phyloP scores from a whole-genome alignment of 2,888 invertebrate genomes.

The Amiota minor region DNA sequence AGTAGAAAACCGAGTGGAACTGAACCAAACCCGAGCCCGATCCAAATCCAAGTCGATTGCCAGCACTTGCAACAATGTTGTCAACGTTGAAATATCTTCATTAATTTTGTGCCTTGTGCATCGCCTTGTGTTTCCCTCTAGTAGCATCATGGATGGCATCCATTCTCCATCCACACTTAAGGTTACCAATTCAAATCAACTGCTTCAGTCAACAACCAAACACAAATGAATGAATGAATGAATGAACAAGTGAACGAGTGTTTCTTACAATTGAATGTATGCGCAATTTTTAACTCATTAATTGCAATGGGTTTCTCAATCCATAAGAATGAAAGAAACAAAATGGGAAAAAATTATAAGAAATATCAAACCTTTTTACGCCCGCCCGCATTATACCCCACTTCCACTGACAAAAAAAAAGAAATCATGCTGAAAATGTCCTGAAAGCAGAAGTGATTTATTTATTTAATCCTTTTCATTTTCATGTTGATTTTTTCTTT shows the following conservation, averaged over 20 bases:
- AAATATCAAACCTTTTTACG: constrained; percentile 6
- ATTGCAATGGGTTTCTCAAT: constrained; percentile 55
- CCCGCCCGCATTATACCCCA: constrained; percentile 14
- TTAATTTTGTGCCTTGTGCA: constrained; percentile 53
- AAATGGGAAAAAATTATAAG: not conserved
- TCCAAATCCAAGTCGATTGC: constrained; percentile 29
- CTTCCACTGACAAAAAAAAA: constrained; percentile 15
- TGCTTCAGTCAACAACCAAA: constrained; percentile 2
- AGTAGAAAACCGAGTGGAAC: constrained; percentile 5
- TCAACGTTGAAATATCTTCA: constrained; percentile 58
- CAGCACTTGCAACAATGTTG: constrained; percentile 18
- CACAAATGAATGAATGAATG: too few relatives aligned
- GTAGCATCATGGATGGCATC: too few relatives aligned
- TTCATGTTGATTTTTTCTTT: constrained; percentile 50
- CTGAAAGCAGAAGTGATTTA: constrained; percentile 60
- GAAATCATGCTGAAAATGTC: constrained; percentile 48
- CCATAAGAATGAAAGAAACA: not conserved
- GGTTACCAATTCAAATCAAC: too few relatives aligned
- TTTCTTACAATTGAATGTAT: constrained; percentile 58
- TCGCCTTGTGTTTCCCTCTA: too few relatives aligned
- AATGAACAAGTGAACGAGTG: not conserved
- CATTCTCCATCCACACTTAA: too few relatives aligned
- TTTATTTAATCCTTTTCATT: constrained; percentile 64
- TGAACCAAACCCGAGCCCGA: constrained; percentile 36
- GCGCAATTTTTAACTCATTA: constrained; percentile 64